A percentile compares a stretch with the other conserved stretches of the same genome.
Evolutionary conservation across 2,797 vertebrate species (phyloP).

Genomic region (Anniella stebbinsi): DNA sequence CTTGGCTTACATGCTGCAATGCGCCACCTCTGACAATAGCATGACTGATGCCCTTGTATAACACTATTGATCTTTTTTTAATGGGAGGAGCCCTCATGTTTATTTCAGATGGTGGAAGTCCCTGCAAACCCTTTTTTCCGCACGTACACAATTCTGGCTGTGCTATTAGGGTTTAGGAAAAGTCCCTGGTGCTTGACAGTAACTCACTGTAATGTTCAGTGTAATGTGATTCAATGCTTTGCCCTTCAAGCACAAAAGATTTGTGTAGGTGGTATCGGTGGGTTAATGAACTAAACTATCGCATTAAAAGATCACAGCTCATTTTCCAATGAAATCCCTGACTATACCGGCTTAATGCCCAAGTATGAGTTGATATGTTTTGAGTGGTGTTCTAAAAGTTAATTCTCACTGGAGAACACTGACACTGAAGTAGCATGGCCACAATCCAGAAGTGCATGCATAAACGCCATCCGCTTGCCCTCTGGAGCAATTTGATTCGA

Average conservation of each 20-base stretch:
- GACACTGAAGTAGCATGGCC: constrained; percentile 28
- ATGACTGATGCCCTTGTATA: constrained; percentile 42
- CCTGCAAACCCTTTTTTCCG: constrained; percentile 34
- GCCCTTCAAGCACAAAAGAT: constrained; percentile 62
- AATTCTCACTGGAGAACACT: not conserved
- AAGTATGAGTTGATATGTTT: constrained; percentile 51
- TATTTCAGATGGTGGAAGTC: constrained; percentile 63
- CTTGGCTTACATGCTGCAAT: constrained; percentile 21
- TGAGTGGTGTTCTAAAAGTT: constrained; percentile 30
- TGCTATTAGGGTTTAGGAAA: constrained; percentile 26
- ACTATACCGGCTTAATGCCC: constrained; percentile 43
- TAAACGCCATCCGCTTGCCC: not conserved
- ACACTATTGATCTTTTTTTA: constrained; percentile 58
- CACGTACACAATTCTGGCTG: constrained; percentile 35
- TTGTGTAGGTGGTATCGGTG: constrained; percentile 59
- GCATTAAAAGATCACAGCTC: constrained; percentile 66
- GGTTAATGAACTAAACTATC: constrained; percentile 68
- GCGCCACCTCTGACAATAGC: constrained; percentile 43
- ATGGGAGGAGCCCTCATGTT: constrained; percentile 52
- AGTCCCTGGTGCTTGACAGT: constrained; percentile 43
- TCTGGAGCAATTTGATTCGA: not conserved
- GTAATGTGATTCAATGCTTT: constrained; percentile 56
- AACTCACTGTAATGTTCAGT: constrained; percentile 60
- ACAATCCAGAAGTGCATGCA: constrained; percentile 6
- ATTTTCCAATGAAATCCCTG: constrained; percentile 48